Percentiles rank a stretch among this genome's conserved stretches.
Evolutionary conservation across 2,888 invertebrate genomes (phyloP).

Genomic region (Scrobipalpa costella): DNA sequence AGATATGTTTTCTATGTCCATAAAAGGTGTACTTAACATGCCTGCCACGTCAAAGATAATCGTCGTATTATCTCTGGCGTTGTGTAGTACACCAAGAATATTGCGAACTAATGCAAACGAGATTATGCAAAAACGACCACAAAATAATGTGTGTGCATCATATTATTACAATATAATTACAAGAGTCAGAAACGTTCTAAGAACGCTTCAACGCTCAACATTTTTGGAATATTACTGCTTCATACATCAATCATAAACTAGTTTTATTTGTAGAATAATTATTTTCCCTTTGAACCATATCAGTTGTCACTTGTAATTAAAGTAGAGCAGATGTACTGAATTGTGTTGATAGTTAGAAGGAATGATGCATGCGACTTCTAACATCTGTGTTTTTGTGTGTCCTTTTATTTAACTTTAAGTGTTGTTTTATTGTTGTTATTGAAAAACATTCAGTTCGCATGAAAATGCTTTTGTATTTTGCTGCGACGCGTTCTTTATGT

Average conservation of each 20-base stretch:
- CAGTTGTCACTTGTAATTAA: slow-evolving; percentile 11
- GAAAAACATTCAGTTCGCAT: slow-evolving; percentile 43
- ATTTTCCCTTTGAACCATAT: not conserved
- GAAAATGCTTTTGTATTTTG: slow-evolving; percentile 68
- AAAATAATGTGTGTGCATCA: no score
- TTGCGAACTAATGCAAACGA: no score
- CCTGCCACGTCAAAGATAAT: no score
- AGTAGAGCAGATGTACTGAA: slow-evolving; percentile 20
- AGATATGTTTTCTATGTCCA: no score
- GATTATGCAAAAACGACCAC: no score
- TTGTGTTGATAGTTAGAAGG: slow-evolving; percentile 14
- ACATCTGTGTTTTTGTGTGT: slow-evolving; percentile 65
- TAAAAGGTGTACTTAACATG: no score
- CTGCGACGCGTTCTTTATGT: slow-evolving; percentile 71
- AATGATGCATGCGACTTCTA: slow-evolving; percentile 46
- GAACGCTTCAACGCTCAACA: no score
- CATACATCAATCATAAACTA: not conserved
- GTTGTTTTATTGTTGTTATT: slow-evolving; percentile 5
- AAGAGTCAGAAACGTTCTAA: no score
- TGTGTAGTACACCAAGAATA: no score
- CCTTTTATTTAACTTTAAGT: slow-evolving; percentile 36
- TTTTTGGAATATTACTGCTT: no score
- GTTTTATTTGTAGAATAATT: not conserved
- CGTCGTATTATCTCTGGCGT: no score
- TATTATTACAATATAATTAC: no score